Base-by-base conservation (phyloP, 2,888 invertebrate genomes). In the Listrodromus nycthemerus region DNA sequence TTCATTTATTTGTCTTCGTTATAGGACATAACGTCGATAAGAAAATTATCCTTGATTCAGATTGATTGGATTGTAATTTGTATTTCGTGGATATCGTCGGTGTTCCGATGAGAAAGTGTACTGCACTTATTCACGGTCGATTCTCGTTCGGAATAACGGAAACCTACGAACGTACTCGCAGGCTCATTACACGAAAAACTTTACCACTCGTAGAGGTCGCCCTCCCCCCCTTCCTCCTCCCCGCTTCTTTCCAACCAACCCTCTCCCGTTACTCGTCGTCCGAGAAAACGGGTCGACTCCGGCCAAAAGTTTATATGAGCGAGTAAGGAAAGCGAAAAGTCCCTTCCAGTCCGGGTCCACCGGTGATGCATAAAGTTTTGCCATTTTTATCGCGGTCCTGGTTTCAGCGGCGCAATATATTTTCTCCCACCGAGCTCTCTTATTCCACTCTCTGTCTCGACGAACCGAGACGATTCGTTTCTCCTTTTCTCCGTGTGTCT, bases 181-280 rank as follows among this genome's bases (percentile, higher is more conserved):
- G 82, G 80, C 85, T 86, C 85, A 82, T 86, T 86, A 86, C 85
- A 85, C 83, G 83, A 84, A 85, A 74, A 86, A 86, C 80, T 86
- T 86, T 84, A 80, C 80, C 86, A 78, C 84, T 82, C 78, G 63
- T 48, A 73, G 16, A 67, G 8, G 58, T 21, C 6, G 75, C 30
- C 30, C 66, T 66, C 61, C 67, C 55, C 70, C 55, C 41, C 10
- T 13, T 24, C 48, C 50, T n/a, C 52, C 0, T 30, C 21, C 55
- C 10, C 4, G 48, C 69, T 27, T 33, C 3, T 30, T 58, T 6
- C 16, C 6, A n/a, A n/a, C n/a, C n/a, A n/a, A 2, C 24, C 16
- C 13, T 16, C 27, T 0, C 2, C 58, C 27, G 63, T 37, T 30
- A 30, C 66, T 80, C 80, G 77, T 80, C 79, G 78, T 77, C 67